A percentile compares a stretch with the other conserved stretches of the same genome.
Conservation (phyloP, 2,888 invertebrate species). For the Pedicia rivosa region DNA sequence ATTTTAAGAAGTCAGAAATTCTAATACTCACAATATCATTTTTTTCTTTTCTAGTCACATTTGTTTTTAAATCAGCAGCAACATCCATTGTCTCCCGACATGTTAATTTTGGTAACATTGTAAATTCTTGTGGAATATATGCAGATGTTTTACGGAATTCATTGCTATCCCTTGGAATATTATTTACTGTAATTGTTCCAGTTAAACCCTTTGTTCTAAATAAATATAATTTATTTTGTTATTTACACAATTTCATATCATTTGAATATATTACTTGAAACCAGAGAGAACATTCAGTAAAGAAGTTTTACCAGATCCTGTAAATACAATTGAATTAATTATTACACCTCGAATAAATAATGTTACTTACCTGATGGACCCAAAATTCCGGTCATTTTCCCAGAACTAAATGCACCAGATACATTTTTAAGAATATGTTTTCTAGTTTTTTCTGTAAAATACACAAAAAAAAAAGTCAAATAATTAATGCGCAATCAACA, state of each 20-base stretch:
- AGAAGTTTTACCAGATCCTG: conserved; percentile 62
- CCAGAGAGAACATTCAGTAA: conserved; percentile 59
- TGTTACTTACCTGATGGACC: no score
- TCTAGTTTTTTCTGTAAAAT: not conserved
- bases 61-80: conserved; percentile 72
- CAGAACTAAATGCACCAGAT: conserved; percentile 42
- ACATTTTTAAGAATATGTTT: conserved; percentile 35
- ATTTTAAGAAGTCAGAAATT: conserved; percentile 5
- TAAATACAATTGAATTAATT: no score
- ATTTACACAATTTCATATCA: not conserved
- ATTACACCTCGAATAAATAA: no score
- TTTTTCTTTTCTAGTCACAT: conserved; percentile 43
- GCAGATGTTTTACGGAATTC: conserved; percentile 40
- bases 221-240: not conserved
- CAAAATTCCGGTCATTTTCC: conserved; percentile 44
- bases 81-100: conserved; percentile 67
- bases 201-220: conserved; percentile 26
- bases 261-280: conserved; percentile 37
- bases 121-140: conserved; percentile 81
- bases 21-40: conserved; percentile 39
- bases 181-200: conserved; percentile 57
- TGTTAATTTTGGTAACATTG: conserved; percentile 63
- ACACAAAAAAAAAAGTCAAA: no score
- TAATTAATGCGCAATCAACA: no score
- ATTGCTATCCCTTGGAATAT: conserved; percentile 41